These are phyloP conservation scores for Drosophila nr. fundita DNA, from an alignment of 2,888 invertebrate species.

Conservation along the genomic window DNA sequence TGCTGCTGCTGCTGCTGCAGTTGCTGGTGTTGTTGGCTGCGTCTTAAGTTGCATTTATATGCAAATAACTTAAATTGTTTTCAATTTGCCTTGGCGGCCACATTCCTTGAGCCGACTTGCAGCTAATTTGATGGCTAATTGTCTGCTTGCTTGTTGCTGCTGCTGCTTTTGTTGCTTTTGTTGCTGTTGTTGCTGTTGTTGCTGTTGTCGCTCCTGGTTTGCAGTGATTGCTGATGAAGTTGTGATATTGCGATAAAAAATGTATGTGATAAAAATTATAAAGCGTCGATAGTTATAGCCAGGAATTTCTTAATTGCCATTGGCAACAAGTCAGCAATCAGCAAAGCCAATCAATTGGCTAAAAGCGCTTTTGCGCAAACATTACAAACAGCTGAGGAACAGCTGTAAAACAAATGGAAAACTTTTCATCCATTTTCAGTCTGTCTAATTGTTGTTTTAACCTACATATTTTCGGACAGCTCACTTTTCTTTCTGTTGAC, in stretches of 20 bases:
- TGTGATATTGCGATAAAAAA: constrained; percentile 79
- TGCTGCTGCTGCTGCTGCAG: constrained; percentile 32
- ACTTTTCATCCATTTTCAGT: constrained; percentile 33
- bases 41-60: constrained; percentile 79
- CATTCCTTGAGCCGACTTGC: constrained; percentile 74
- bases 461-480: constrained; percentile 18
- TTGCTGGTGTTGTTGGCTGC: constrained; percentile 37
- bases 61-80: constrained; percentile 82
- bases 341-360: constrained; percentile 34
- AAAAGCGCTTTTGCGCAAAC: neutral
- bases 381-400: constrained; percentile 7
- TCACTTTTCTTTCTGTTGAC: constrained; percentile 18
- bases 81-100: constrained; percentile 75
- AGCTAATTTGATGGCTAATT: constrained; percentile 80
- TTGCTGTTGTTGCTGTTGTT: constrained; percentile 7
- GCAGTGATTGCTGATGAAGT: constrained; percentile 76
- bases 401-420: constrained; percentile 39
- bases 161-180: constrained; percentile 1
- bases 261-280: constrained; percentile 77
- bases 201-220: constrained; percentile 37
- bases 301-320: constrained; percentile 74
- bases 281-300: constrained; percentile 62
- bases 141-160: constrained; percentile 54
- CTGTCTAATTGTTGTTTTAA: constrained; percentile 1
- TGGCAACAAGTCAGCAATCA: constrained; percentile 14